Base-by-base conservation (phyloP, 2,113 vertebrate species). In the Chaetura pelagica region DNA sequence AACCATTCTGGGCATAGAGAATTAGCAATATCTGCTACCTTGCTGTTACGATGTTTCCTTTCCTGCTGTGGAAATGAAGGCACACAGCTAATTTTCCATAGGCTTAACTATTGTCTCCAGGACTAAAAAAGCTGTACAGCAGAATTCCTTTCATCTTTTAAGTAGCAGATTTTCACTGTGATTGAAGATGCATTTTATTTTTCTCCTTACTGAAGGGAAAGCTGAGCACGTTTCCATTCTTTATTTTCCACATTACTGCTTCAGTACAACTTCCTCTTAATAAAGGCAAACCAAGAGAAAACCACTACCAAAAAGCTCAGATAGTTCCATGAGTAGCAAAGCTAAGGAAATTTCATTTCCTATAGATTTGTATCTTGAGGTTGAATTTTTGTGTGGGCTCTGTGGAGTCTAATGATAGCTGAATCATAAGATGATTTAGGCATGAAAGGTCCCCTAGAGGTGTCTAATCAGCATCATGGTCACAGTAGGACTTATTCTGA, bases 341-440 rank as follows among this genome's bases (percentile, higher is more conserved):
- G 22, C 35, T 67, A 86, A 90, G 46, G 55, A 93, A 88, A 32
- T 88, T 93, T 96, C 49, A 86, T 94, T 94, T 96, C 92, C 88
- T 90, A 59, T 35, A 66, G 40, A 86, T 79, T 51, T 62, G 10
- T 91, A 51, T 89, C 84, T 66, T 77, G 64, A 88, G 26, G 27
- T 8, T 90, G 40, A 72, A n/a, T 82, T 94, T 95, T 82, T 87
- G 12, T 87, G 71, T 27, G 7, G 4, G 72, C 13, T 57, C 34
- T 78, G 57, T 93, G 27, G 26, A 79, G 66, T 89, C 27, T 63
- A 78, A 58, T 71, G 54, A 59, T 12, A 42, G 21, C 29, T 89
- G 77, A 89, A 40, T 71, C 17, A 20, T 17, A 62, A 10, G 35
- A 21, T 46, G 54, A 38, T 84, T 87, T 79, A 57, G 75, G 38